Evolutionary conservation across 2,113 vertebrate species (phyloP).

Genomic region (Mormyrus iriodes): DNA sequence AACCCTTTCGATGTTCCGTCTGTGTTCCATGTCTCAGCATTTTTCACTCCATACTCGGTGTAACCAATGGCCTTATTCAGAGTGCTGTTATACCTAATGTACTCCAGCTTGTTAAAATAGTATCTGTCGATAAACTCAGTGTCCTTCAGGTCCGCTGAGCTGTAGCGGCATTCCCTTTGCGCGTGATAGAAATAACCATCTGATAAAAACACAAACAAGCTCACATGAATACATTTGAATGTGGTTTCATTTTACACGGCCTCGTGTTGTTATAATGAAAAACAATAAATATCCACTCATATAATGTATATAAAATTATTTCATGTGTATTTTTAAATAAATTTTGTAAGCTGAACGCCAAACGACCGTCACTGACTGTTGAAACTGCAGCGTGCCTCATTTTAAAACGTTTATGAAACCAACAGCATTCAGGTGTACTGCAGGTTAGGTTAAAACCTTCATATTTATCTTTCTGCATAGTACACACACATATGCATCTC

Average conservation of each 20-base stretch:
- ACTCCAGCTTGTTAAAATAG: no score
- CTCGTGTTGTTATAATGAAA: not conserved
- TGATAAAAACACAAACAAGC: not conserved
- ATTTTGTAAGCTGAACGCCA: not conserved
- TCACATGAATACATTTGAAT: not conserved
- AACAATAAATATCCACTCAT: not conserved
- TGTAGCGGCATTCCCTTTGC: fast-evolving
- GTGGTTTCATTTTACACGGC: not conserved
- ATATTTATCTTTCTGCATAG: no score
- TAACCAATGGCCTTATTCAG: no score
- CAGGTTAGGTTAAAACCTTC: no score
- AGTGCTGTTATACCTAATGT: no score
- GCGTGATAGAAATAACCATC: not conserved
- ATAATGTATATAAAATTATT: not conserved
- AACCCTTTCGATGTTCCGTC: no score
- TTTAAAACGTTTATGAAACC: no score
- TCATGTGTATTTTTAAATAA: not conserved
- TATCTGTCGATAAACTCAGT: no score
- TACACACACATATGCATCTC: no score
- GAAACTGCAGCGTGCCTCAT: not conserved
- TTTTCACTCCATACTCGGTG: no score
- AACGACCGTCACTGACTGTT: not conserved
- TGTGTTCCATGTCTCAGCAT: no score
- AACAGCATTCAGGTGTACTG: no score
- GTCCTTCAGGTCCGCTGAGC: slow-evolving; percentile 24